Evolutionary conservation across 92 coral and sea anemone genomes (phyloP).

Genomic region (Paragorgia papillata): DNA sequence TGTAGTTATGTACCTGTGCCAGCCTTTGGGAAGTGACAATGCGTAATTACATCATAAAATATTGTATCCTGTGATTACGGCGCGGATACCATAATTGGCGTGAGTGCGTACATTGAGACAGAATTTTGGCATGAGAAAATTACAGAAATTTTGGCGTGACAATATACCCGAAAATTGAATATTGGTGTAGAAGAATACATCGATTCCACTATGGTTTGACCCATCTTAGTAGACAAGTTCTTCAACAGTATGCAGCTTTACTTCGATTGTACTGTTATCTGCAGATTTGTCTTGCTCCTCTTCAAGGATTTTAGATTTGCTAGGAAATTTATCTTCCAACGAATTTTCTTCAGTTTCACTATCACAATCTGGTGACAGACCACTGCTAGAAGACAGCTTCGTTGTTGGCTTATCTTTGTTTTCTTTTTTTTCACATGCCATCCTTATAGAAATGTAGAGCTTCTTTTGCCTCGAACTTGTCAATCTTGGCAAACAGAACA

Average conservation of each 20-base stretch:
- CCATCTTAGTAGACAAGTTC: slow-evolving; percentile 20
- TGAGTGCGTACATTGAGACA: too few relatives aligned
- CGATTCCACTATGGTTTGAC: too few relatives aligned
- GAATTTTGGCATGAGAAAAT: too few relatives aligned
- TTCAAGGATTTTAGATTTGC: slow-evolving; percentile 1
- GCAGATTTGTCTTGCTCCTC: neutral
- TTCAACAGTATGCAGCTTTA: slow-evolving; percentile 14
- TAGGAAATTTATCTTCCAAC: neutral
- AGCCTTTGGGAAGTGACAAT: too few relatives aligned
- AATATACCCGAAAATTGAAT: too few relatives aligned
- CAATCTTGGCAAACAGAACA: slow-evolving; percentile 1
- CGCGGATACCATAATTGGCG: too few relatives aligned
- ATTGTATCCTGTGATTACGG: too few relatives aligned
- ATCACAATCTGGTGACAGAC: slow-evolving; percentile 7
- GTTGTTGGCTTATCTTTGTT: slow-evolving; percentile 4
- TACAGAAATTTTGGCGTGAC: too few relatives aligned
- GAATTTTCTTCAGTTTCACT: slow-evolving; percentile 1
- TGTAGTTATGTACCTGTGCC: too few relatives aligned
- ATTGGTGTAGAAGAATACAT: too few relatives aligned
- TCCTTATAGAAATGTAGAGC: slow-evolving; percentile 5
- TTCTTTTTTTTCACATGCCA: neutral
- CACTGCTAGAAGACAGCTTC: neutral
- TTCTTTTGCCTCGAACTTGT: slow-evolving; percentile 12
- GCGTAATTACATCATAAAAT: too few relatives aligned
- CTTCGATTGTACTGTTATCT: neutral